phyloP scores from a whole-genome alignment of 2,797 vertebrate species.

The Erpetoichthys calabaricus region DNA sequence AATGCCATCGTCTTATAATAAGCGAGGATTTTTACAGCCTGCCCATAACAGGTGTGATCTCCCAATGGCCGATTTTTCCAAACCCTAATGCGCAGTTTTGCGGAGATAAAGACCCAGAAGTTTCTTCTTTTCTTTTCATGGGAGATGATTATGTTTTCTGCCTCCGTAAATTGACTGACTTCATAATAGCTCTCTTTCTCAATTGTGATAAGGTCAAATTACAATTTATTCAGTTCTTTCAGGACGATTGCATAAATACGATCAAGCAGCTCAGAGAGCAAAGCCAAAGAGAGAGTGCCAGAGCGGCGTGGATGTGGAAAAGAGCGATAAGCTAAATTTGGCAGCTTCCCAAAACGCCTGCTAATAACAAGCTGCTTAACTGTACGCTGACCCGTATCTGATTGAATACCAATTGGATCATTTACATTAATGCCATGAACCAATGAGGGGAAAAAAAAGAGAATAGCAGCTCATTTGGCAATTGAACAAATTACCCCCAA shows the following conservation, averaged over 20 bases:
- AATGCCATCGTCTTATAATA: too few species aligned
- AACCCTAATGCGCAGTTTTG: too few species aligned
- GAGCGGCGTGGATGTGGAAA: not conserved
- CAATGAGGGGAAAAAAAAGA: not conserved
- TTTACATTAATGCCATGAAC: slow-evolving; percentile 7
- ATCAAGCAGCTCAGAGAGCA: slow-evolving; percentile 27
- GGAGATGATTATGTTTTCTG: slow-evolving; percentile 13
- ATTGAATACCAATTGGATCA: slow-evolving; percentile 2
- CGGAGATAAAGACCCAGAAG: slow-evolving; percentile 11
- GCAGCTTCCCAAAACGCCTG: slow-evolving; percentile 5
- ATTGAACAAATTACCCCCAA: slow-evolving; percentile 2
- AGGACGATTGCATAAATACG: slow-evolving; percentile 54
- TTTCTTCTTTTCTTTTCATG: slow-evolving; percentile 16
- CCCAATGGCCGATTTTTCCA: too few species aligned
- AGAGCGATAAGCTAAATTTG: slow-evolving; percentile 4
- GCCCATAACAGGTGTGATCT: too few species aligned
- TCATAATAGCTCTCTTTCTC: slow-evolving; percentile 43
- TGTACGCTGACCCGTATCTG: slow-evolving; percentile 7
- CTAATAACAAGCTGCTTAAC: slow-evolving; percentile 16
- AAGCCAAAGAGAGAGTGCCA: not conserved
- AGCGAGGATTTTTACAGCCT: too few species aligned
- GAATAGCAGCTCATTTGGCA: not conserved
- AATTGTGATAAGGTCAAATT: slow-evolving; percentile 64
- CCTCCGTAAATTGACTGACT: slow-evolving; percentile 45
- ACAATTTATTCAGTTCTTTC: slow-evolving; percentile 58